Base-by-base conservation (phyloP, 2,888 invertebrate species). In the Alsophila aescularia region DNA sequence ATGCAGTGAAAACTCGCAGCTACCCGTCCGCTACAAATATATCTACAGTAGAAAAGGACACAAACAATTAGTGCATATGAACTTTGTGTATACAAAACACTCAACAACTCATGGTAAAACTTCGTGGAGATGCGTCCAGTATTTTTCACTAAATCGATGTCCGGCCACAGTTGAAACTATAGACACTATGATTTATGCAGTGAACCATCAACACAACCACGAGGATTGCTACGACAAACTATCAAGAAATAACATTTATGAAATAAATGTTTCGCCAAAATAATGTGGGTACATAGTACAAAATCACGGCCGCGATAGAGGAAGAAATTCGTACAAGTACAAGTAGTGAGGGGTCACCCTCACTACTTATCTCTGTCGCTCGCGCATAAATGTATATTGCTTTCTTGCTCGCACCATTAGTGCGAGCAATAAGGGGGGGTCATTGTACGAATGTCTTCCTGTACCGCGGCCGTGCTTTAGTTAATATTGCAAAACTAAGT, bases 31-130 rank as follows among this genome's bases (percentile, higher is more conserved):
- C 32, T 92, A 92, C 73, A 91, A 87, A 63, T 92, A 92, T 67
- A 92, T 92, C 69, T 92, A 88, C 72, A 92, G 92, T 71, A 85
- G 92, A 52, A 92, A 92, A 67, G 92, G 92, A 3, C 92, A 92
- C 71, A 92, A 92, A 75, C 92, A 92, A 63, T 76, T 92, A 64
- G 92, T 92, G 39, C 89, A 92, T 75, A 87, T 86, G 85, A 92
- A 92, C 72, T 92, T 92, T 74, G 92, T 92, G 27, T 92, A 92
- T 65, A 92, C 92, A 6, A 92, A 92, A 75, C 92, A 92, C 74
- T 92, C 92, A 0, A 92, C 92, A 0, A 90, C 90, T 0, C 90
- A 92, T 43, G 92, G 92, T 1, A 92, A 92, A 62, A 92, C 92
- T 0, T 92, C 92, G 0, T 92, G 92, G 92, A 70, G 92, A 32